Conservation (phyloP, 2,888 invertebrate species). For the Coelinius sp. region DNA sequence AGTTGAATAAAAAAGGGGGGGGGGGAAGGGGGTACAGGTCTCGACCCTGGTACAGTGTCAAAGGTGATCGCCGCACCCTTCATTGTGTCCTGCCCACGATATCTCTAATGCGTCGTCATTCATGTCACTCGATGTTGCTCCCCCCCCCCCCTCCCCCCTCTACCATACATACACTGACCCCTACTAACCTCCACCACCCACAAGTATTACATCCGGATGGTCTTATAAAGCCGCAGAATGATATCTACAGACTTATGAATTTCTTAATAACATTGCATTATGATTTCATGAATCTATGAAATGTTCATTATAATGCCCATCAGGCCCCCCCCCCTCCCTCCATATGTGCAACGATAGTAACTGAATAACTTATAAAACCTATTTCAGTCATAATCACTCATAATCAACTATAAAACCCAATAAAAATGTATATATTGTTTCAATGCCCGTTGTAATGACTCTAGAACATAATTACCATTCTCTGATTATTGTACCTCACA, state of each 20-base stretch:
- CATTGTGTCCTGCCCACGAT: constrained; percentile 69
- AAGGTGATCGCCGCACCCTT: constrained; percentile 69
- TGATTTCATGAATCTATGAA: constrained; percentile 51
- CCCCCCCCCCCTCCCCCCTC: constrained; percentile 35
- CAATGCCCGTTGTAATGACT: neutral
- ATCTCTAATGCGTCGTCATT: constrained; percentile 62
- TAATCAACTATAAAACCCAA: constrained; percentile 8
- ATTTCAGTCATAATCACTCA: neutral
- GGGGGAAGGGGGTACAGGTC: constrained; percentile 55
- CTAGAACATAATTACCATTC: constrained; percentile 8
- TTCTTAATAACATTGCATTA: constrained; percentile 48
- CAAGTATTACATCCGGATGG: constrained; percentile 19
- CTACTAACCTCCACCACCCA: constrained; percentile 10
- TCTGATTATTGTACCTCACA: neutral
- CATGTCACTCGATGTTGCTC: constrained; percentile 58
- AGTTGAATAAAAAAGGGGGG: neutral
- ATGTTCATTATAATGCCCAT: constrained; percentile 46
- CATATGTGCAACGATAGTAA: constrained; percentile 41
- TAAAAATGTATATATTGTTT: constrained; percentile 4
- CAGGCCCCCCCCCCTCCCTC: constrained; percentile 34
- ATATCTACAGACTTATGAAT: constrained; percentile 50
- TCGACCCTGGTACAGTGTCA: constrained; percentile 63
- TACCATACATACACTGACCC: constrained; percentile 14
- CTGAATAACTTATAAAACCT: neutral
- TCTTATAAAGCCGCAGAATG: constrained; percentile 19